These are phyloP conservation scores for Odocoileus virginianus DNA, from an alignment of 2,113 vertebrate species.

Conservation along the genomic window DNA sequence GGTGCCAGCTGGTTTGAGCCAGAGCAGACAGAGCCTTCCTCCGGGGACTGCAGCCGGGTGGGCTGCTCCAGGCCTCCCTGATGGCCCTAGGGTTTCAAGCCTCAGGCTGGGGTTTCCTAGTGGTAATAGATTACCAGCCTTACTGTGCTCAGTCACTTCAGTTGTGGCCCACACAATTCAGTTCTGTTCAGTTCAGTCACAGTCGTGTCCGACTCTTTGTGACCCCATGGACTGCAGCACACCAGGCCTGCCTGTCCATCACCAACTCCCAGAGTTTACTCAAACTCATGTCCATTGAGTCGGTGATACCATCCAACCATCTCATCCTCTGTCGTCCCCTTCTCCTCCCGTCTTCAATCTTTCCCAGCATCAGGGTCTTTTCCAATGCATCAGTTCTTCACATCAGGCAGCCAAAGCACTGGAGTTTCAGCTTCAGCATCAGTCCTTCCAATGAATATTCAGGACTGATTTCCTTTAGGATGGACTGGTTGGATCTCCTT, in stretches of 20 bases:
- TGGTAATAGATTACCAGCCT: slow-evolving; percentile 1
- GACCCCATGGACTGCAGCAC: neutral
- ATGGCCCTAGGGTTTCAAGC: neutral
- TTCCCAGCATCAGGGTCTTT: neutral
- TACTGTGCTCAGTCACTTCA: neutral
- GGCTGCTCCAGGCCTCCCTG: slow-evolving; percentile 29
- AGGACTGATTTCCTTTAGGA: neutral
- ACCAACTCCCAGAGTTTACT: neutral
- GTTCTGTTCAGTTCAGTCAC: neutral
- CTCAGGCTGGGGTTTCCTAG: neutral
- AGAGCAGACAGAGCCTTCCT: neutral
- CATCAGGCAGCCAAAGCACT: neutral
- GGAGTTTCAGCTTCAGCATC: neutral
- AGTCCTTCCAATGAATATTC: neutral
- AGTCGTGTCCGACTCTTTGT: neutral
- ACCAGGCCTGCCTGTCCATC: neutral
- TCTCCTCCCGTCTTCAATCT: neutral
- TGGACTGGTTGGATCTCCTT: neutral
- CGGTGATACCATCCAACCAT: neutral
- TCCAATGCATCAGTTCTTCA: neutral
- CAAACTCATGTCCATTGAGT: neutral
- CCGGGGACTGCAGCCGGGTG: neutral
- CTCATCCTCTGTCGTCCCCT: neutral
- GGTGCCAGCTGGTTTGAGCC: slow-evolving; percentile 37
- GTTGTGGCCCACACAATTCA: neutral